Evolutionary conservation across 2,113 vertebrate species (phyloP).

Genomic region (Suncus etruscus): DNA sequence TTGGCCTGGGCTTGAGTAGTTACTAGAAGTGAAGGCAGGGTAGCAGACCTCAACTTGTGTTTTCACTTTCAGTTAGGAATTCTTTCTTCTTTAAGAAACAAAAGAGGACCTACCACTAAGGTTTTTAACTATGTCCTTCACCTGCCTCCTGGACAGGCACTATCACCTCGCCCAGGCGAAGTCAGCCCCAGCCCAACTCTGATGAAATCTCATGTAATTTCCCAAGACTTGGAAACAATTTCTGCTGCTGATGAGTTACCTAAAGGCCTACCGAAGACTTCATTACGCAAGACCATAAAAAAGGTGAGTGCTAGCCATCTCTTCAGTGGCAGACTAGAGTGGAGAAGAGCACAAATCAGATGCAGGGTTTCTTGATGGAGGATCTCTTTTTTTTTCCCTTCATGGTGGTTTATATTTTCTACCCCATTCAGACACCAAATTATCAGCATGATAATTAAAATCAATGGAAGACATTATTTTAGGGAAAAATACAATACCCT

Average conservation of each 20-base stretch:
- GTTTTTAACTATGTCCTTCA: slow-evolving; percentile 23
- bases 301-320: slow-evolving; percentile 76
- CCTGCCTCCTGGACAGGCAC: slow-evolving; percentile 42
- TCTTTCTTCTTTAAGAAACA: not conserved
- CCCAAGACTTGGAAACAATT: slow-evolving; percentile 81
- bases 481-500: slow-evolving; percentile 22
- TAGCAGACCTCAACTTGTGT: not conserved
- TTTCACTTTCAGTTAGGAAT: not conserved
- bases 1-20: not conserved
- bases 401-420: slow-evolving; percentile 54
- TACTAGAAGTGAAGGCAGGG: slow-evolving; percentile 5
- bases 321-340: not conserved
- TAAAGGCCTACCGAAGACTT: slow-evolving; percentile 89
- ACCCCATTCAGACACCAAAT: not conserved
- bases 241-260: slow-evolving; percentile 84
- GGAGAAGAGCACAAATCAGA: not conserved
- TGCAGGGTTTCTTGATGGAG: not conserved
- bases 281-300: slow-evolving; percentile 70
- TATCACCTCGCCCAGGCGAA: slow-evolving; percentile 86
- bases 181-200: slow-evolving; percentile 87
- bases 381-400: not conserved
- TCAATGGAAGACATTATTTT: slow-evolving; percentile 18
- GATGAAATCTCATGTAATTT: slow-evolving; percentile 85
- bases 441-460: slow-evolving; percentile 47
- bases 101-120: not conserved